Evolutionary conservation across 2,888 invertebrate species (phyloP), one percentile per base, ranked within the genome.

Genomic region (Parascotia fuliginaria): DNA sequence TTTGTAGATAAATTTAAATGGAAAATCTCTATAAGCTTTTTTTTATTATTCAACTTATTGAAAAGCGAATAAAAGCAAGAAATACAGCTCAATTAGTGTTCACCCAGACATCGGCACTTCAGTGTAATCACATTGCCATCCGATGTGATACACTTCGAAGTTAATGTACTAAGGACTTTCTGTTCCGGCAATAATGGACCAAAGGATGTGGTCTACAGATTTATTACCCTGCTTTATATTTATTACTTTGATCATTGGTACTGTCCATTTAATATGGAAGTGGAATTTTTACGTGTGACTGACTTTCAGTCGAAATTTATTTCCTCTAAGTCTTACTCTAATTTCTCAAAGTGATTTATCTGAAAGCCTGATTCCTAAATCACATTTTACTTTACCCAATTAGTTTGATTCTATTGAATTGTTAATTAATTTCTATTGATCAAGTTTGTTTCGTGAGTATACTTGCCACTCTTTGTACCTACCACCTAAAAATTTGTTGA

Each of bases 171-270:
- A 46, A 58, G 50, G 52, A 46, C 51, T 62, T 57, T 63, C 61
- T 60, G 42, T 49, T 51, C 45, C 61, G 24, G 48, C 48, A 62
- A 71, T 65, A 73, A 73, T 68, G 60, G 62, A 52, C 54, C 45
- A 31, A 43, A 57, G 60, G 70, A 65, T 69, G 63, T 55, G 60
- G 56, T 54, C 60, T 28, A 37, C 55, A 60, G 60, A 72, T 72
- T 72, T 72, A 72, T 70, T 36, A 36, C 70, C 38, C 47, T 51
- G 66, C 53, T 56, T 65, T 64, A 56, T 68, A 69, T 72, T 65
- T 68, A 67, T 68, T 56, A 62, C 66, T 65, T 60, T 55, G 65
- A 65, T 68, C 65, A 65, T 55, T 62, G 60, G 48, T 65, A 53
- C 65, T 61, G 58, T 51, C 68, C 50, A 54, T 62, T 65, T 67